Conservation (phyloP, 2,888 invertebrate species). For the Teinopalpus imperialis region DNA sequence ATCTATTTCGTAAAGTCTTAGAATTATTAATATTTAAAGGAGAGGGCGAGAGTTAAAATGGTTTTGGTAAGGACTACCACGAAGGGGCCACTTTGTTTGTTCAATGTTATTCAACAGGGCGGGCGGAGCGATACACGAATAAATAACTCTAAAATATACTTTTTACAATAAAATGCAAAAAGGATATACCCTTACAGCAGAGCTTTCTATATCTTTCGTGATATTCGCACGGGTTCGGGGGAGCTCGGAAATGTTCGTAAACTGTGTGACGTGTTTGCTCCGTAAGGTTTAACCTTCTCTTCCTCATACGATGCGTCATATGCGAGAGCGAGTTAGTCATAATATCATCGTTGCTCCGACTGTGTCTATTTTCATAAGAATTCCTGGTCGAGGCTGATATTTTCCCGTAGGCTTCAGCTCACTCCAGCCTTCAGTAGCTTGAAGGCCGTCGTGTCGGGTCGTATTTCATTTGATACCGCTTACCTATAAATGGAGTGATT, state of each 20-base stretch:
- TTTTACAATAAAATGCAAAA: conserved; percentile 18
- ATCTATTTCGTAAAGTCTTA: too few relatives aligned
- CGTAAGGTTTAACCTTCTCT: conserved; percentile 45
- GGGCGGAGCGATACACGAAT: conserved; percentile 3
- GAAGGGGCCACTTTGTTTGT: too few relatives aligned
- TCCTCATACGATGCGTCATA: conserved; percentile 53
- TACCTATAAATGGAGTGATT: conserved; percentile 63
- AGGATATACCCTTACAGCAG: conserved; percentile 12
- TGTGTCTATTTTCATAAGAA: conserved; percentile 55
- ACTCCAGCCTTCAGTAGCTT: conserved; percentile 59
- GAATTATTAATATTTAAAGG: too few relatives aligned
- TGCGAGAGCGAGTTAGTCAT: conserved; percentile 47
- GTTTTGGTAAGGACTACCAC: too few relatives aligned
- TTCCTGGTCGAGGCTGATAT: conserved; percentile 72
- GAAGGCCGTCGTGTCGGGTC: conserved; percentile 46
- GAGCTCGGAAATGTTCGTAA: conserved; percentile 34
- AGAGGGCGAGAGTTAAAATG: too few relatives aligned
- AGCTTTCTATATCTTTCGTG: conserved; percentile 31
- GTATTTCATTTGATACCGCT: conserved; percentile 33
- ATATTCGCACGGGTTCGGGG: conserved; percentile 50
- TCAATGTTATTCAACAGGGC: conserved; percentile 15
- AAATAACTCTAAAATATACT: conserved; percentile 14
- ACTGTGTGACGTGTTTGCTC: conserved; percentile 30
- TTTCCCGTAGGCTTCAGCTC: conserved; percentile 70
- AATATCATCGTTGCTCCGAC: conserved; percentile 31